Evolutionary conservation across 1,140 invertebrate genomes (phyloP), one percentile per base, ranked within the genome.

Genomic region (Lasioglossum albipes): DNA sequence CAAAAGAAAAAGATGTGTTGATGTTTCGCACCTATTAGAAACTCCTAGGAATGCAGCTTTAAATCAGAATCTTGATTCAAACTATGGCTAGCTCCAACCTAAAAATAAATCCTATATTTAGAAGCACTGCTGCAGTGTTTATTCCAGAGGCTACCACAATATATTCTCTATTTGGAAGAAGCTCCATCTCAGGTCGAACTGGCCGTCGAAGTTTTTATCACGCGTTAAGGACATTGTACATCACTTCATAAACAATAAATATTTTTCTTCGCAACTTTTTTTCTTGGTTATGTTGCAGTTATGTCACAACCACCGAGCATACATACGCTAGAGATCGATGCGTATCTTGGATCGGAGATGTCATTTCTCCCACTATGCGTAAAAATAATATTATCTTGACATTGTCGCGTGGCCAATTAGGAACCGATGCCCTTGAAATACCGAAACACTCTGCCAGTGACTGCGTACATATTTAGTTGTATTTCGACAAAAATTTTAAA

Each of bases 81-180:
- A 87, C 79, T 84, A 82, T 72, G 76, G 83, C 86, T 89, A 87
- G 90, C 91, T 91, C 81, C 85, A 89, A 91, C 87, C 91, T 91
- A 91, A 89, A 91, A 91, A 91, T 91, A 91, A 91, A 91, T 89
- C 87, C 90, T 91, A 91, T 91, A 89, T 90, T 89, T 90, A 90
- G 89, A 84, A 87, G 74, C 76, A 80, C 64, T 49, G 77, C 77
- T 69, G 76, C 76, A 72, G 75, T 42, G 61, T 79, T 82, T 79
- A 69, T 42, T 81, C 45, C 59, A 42, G 41, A 61, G 73, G 62
- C 84, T 86, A 85, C 77, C 77, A 85, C 80, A 83, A 74, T 83
- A 83, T 78, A 67, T 82, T 65, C 36, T 69, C 73, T 71, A 83
- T 84, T 77, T 79, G 75, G 71, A 57, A 49, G 59, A 59, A 71